Base-by-base conservation (phyloP, 2,888 invertebrate genomes). In the Oscheius sp. region DNA sequence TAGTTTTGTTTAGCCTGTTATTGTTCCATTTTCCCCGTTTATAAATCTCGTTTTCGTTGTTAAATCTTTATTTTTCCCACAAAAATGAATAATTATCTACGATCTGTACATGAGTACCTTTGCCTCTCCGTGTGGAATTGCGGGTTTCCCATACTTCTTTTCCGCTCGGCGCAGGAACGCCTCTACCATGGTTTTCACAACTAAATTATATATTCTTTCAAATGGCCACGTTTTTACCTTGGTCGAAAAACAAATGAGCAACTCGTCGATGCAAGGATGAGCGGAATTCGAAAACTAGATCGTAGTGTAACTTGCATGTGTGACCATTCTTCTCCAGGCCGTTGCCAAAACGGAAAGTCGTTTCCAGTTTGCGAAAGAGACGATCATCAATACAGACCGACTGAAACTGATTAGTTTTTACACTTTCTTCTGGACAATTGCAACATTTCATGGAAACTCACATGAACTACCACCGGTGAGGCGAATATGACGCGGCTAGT, bases 161-260 rank as follows among this genome's bases (percentile, higher is more conserved):
- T 92, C 91, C 0, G 95, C 96, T 90, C 97, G 94, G 77, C 92
- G 92, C 59, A 96, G 92, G 90, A 98, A 98, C 4, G 97, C 96
- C 80, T 93, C 93, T 89, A 97, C 96, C 96, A 96, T 98, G 91
- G 95, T 94, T 87, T 94, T 92, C n/a, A 96, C 96, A 59, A 97
- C 93, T 80, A 70, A 78, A 73, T 47, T 13, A 9, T 50, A 4
- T 42, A 0, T 7, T 42, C 7, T 3, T 42, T 42, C 42, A 5
- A 7, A 7, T 7, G 32, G 10, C n/a, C 9, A 51, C 13, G 21
- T 11, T 4, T 13, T 29, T 32, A 76, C 76, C 81, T 91, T 95
- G 94, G 90, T 97, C 96, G 90, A 99, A 98, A 90, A 99, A 96
- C 87, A 96, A 92, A 90, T 94, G 93, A 0, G 96, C 94, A 79